Conservation (phyloP, 1,140 invertebrate genomes). For the Penaeus indicus region DNA sequence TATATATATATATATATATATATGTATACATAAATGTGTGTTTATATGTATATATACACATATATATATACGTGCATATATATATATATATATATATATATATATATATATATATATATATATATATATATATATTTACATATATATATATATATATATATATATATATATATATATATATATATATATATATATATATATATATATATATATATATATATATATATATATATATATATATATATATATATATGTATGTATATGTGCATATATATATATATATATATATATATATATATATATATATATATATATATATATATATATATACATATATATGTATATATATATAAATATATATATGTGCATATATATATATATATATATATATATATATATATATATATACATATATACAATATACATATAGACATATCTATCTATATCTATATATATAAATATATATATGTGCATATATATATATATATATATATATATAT, state of each 20-base stretch:
- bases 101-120: not conserved
- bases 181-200: slow-evolving; percentile 5
- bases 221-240: not conserved
- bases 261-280: not conserved
- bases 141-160: not conserved
- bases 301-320: too few species aligned
- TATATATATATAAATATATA: too few species aligned
- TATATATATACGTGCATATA: not conserved
- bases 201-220: slow-evolving; percentile 22
- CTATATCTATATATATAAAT: too few species aligned
- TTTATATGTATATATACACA: not conserved
- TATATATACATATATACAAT: too few species aligned
- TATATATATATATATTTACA: not conserved
- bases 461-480: too few species aligned
- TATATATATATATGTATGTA: not conserved
- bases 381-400: too few species aligned
- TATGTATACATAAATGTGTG: not conserved
- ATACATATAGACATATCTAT: too few species aligned
- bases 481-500: too few species aligned
- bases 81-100: slow-evolving; percentile 1
- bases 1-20: not conserved
- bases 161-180: not conserved
- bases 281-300: not conserved
- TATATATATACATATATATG: too few species aligned
- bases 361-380: too few species aligned